Conservation (phyloP, 2,113 vertebrate species). For the Sardina pilchardus region DNA sequence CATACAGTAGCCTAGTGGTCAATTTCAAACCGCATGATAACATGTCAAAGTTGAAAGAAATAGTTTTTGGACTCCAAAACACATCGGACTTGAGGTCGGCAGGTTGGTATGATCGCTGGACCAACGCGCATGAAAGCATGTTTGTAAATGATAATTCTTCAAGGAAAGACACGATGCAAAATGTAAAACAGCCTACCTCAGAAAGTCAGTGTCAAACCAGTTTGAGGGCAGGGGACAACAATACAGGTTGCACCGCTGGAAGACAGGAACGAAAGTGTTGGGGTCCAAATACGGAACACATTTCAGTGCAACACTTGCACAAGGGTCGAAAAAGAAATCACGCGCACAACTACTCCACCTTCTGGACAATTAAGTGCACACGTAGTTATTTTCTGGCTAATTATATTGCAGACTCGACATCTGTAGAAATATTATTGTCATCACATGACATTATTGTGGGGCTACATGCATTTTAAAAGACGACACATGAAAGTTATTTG, state of each 20-base stretch:
- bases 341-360: not conserved
- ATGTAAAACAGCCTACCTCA: not conserved
- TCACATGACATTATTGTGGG: not conserved
- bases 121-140: not conserved
- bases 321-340: not conserved
- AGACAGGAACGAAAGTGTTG: not conserved
- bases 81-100: not conserved
- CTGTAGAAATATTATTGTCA: not conserved
- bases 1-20: too few species aligned
- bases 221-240: not conserved
- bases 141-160: not conserved
- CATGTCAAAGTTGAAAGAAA: too few species aligned
- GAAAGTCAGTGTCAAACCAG: not conserved
- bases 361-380: not conserved
- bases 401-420: not conserved
- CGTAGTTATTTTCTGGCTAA: not conserved
- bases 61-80: too few species aligned
- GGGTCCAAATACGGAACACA: not conserved
- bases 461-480: too few species aligned
- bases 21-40: too few species aligned
- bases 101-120: not conserved
- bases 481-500: too few species aligned
- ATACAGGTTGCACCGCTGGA: not conserved
- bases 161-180: not conserved
- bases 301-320: slow-evolving; percentile 3